Percentiles rank a stretch among this genome's conserved stretches.
Conservation (phyloP, 2,888 invertebrate genomes). For the Thereva nobilitata region DNA sequence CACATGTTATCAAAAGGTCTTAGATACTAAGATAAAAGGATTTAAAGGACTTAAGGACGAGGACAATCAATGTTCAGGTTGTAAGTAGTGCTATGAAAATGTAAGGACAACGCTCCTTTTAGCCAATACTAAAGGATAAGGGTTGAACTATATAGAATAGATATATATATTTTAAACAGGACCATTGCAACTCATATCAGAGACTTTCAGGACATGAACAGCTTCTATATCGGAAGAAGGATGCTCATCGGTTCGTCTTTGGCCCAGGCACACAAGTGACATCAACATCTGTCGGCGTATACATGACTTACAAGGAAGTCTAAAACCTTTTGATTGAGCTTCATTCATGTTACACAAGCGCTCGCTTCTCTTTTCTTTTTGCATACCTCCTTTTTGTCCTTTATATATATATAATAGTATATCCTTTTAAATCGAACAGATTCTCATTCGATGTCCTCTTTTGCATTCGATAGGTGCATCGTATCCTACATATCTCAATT, state of each 20-base stretch:
- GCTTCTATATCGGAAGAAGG: too few relatives aligned
- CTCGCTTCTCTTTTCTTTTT: too few relatives aligned
- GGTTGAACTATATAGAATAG: neutral
- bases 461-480: constrained; percentile 3
- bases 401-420: constrained; percentile 17
- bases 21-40: constrained; percentile 28
- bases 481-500: neutral
- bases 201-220: too few relatives aligned
- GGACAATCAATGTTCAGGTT: constrained; percentile 4
- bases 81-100: too few relatives aligned
- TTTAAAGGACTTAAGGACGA: constrained; percentile 13
- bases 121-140: too few relatives aligned
- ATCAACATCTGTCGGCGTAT: neutral
- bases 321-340: constrained; percentile 32
- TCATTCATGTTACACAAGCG: constrained; percentile 3
- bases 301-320: constrained; percentile 25
- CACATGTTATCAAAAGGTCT: constrained; percentile 28
- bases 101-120: too few relatives aligned
- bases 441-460: constrained; percentile 15
- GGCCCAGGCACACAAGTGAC: constrained; percentile 22
- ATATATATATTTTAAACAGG: neutral
- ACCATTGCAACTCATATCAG: neutral
- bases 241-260: neutral
- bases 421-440: too few relatives aligned
- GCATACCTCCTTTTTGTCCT: neutral